Percentiles rank a stretch among this genome's conserved stretches.
These are phyloP conservation scores for Heterotis niloticus DNA, from an alignment of 2,113 vertebrate species.

Conservation along the genomic window DNA sequence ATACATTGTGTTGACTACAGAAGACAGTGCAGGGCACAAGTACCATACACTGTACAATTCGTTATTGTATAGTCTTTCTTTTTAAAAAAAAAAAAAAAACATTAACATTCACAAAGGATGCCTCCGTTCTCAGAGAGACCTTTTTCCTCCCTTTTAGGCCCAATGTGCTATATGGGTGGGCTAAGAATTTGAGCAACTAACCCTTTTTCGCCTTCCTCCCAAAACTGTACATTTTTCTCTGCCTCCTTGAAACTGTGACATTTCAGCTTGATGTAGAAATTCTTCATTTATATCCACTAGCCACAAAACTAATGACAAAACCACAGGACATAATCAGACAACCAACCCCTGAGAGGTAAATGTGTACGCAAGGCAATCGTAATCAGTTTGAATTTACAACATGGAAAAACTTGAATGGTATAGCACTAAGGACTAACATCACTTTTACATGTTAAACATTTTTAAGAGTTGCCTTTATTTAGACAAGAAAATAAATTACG, in stretches of 20 bases:
- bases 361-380: not conserved
- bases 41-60: conserved; percentile 51
- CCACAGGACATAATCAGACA: not conserved
- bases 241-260: conserved; percentile 21
- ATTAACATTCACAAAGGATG: conserved; percentile 25
- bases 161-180: conserved; percentile 38
- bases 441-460: not conserved
- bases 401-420: too few relatives aligned
- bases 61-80: conserved; percentile 51
- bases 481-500: not conserved
- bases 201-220: conserved; percentile 26
- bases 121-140: conserved; percentile 26
- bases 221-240: not conserved
- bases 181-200: conserved; percentile 38
- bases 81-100: conserved; percentile 47
- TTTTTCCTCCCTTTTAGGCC: conserved; percentile 33
- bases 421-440: not conserved
- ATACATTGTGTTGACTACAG: conserved; percentile 48
- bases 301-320: not conserved
- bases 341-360: not conserved
- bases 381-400: not conserved
- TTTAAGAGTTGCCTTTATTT: not conserved
- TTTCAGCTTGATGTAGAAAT: conserved; percentile 24
- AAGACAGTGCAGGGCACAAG: conserved; percentile 41
- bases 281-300: conserved; percentile 14